Percentiles rank a stretch among this genome's conserved stretches.
Conservation (phyloP, 2,888 invertebrate species). For the Drosophila atripex region DNA sequence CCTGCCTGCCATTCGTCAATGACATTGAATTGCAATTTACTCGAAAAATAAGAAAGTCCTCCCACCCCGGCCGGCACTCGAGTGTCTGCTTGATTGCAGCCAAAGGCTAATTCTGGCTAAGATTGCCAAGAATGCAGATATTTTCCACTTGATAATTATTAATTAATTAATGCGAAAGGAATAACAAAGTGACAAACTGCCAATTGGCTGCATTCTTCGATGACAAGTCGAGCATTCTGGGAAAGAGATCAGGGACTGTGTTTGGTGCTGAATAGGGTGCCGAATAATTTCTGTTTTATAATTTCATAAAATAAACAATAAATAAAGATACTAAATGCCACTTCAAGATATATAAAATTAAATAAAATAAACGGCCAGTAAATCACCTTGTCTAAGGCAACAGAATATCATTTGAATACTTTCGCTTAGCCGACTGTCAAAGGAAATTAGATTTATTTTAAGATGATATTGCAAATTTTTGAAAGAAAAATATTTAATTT, state of each 20-base stretch:
- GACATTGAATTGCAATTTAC: conserved; percentile 78
- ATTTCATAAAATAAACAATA: conserved; percentile 1
- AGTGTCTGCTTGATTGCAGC: conserved; percentile 30
- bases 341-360: conserved; percentile 6
- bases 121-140: conserved; percentile 55
- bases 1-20: conserved; percentile 63
- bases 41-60: conserved; percentile 27
- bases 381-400: conserved; percentile 5
- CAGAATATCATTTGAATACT: conserved; percentile 18
- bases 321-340: conserved; percentile 9
- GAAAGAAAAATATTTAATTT: background rate
- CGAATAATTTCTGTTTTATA: background rate
- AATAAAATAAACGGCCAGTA: conserved; percentile 15
- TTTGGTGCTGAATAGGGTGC: background rate
- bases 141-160: conserved; percentile 58
- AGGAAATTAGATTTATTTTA: conserved; percentile 6
- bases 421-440: conserved; percentile 1
- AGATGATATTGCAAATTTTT: background rate
- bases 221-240: conserved; percentile 3
- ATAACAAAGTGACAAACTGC: conserved; percentile 51
- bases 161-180: conserved; percentile 63
- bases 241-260: background rate
- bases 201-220: conserved; percentile 50
- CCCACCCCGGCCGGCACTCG: no score
- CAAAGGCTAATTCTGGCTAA: conserved; percentile 26